Percentiles rank a stretch among this genome's conserved stretches.
These are phyloP conservation scores for Syngnathoides biaculeatus DNA, from an alignment of 2,113 vertebrate genomes.

Conservation along the genomic window DNA sequence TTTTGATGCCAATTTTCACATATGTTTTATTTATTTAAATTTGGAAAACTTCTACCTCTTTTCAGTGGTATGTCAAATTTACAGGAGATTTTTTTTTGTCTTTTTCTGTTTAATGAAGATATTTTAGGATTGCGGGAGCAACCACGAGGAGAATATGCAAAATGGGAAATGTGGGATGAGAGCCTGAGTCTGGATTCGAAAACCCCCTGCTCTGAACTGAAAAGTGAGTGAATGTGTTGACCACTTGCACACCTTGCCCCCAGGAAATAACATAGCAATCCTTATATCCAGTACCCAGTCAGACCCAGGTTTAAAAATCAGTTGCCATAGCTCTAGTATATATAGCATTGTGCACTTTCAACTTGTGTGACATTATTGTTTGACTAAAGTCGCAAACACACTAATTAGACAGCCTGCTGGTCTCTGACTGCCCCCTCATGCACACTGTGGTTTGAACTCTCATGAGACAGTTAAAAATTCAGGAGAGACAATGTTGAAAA, in stretches of 20 bases:
- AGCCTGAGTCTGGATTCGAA: no score
- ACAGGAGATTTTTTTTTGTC: no score
- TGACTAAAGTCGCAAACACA: constrained; percentile 40
- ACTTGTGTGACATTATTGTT: constrained; percentile 52
- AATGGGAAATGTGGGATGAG: no score
- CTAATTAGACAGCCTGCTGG: constrained; percentile 41
- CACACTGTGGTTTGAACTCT: constrained; percentile 23
- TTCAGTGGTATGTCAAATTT: no score
- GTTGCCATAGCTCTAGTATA: constrained; percentile 16
- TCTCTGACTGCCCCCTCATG: constrained; percentile 42
- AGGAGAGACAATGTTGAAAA: constrained; percentile 25
- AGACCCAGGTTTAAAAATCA: background rate
- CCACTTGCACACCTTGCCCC: background rate
- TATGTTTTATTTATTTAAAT: no score
- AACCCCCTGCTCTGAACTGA: no score
- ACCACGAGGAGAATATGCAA: no score
- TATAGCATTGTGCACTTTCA: constrained; percentile 46
- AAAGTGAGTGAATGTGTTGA: background rate
- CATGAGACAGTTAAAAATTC: constrained; percentile 39
- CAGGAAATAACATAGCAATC: background rate
- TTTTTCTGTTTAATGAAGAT: no score
- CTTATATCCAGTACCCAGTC: background rate
- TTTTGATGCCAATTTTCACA: no score
- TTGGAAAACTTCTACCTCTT: no score
- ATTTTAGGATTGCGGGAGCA: no score